These are phyloP conservation scores for Dexiosoma caninum DNA, from an alignment of 2,888 invertebrate species.

Conservation along the genomic window DNA sequence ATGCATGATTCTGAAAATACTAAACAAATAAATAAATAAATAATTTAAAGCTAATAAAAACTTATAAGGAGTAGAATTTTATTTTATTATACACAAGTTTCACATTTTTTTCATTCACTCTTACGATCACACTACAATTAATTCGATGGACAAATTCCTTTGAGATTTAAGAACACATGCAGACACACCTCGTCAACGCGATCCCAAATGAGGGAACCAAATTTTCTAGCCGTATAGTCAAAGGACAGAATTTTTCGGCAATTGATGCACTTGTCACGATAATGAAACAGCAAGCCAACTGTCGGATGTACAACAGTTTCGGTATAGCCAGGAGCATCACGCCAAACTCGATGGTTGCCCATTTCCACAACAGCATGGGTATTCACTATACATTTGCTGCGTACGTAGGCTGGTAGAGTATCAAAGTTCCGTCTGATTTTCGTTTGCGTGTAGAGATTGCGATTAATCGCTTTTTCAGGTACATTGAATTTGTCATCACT, in stretches of 20 bases:
- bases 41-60: no score
- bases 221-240: conserved; percentile 75
- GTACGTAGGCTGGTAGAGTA: conserved; percentile 82
- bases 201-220: conserved; percentile 74
- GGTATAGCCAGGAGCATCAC: conserved; percentile 69
- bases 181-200: conserved; percentile 74
- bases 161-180: conserved; percentile 69
- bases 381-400: conserved; percentile 91
- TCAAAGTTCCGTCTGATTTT: conserved; percentile 74
- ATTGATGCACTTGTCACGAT: conserved; percentile 74
- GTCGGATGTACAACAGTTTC: conserved; percentile 71
- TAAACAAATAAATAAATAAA: not conserved
- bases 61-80: not conserved
- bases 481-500: conserved; percentile 75
- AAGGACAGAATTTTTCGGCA: conserved; percentile 71
- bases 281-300: conserved; percentile 75
- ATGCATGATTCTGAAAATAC: not conserved
- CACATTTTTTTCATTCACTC: not conserved
- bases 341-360: conserved; percentile 89
- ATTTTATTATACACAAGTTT: not conserved
- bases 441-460: conserved; percentile 76
- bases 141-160: conserved; percentile 71
- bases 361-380: conserved; percentile 90
- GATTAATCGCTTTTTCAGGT: conserved; percentile 70
- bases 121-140: conserved; percentile 4